These are phyloP conservation scores for Haliclystus octoradiatus DNA, from an alignment of 30 jellyfish, hydroid and myxozoan species.

Conservation along the genomic window DNA sequence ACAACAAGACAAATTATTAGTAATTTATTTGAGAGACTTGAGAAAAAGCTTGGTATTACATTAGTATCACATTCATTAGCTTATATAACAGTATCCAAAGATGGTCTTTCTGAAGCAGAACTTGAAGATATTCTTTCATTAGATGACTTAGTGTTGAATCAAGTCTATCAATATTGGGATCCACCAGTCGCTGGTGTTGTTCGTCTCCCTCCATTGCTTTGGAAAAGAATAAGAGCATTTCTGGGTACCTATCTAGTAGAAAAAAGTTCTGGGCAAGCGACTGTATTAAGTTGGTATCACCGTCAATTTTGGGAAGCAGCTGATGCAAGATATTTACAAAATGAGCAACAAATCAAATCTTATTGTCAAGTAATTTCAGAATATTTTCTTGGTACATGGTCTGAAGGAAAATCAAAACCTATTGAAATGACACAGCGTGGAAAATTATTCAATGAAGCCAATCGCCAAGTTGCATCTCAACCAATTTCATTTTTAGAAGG, in stretches of 20 bases:
- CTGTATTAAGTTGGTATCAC: slow-evolving; percentile 16
- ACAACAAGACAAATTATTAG: not conserved
- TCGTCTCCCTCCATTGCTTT: slow-evolving; percentile 27
- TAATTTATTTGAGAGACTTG: slow-evolving; percentile 2
- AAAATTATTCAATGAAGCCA: no score
- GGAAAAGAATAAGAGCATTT: slow-evolving; percentile 15
- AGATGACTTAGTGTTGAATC: slow-evolving; percentile 14
- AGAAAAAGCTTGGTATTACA: not conserved
- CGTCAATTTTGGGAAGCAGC: slow-evolving; percentile 12
- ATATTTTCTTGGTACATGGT: no score
- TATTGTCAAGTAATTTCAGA: no score
- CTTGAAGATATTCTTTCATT: slow-evolving; percentile 28
- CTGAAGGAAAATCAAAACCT: no score
- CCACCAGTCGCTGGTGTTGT: slow-evolving; percentile 19
- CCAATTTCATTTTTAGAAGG: no score
- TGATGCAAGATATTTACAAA: not conserved
- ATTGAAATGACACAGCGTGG: no score
- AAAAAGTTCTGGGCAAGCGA: slow-evolving; percentile 2
- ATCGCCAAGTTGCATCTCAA: no score
- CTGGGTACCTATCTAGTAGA: slow-evolving; percentile 3
- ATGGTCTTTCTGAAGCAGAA: slow-evolving; percentile 21
- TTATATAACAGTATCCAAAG: slow-evolving; percentile 17
- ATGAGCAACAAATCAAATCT: not conserved
- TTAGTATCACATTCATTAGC: slow-evolving; percentile 18
- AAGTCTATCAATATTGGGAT: slow-evolving; percentile 2